Percentiles rank a stretch among this genome's conserved stretches.
These are phyloP conservation scores for Syritta pipiens DNA, from an alignment of 2,888 invertebrate genomes.

Conservation along the genomic window DNA sequence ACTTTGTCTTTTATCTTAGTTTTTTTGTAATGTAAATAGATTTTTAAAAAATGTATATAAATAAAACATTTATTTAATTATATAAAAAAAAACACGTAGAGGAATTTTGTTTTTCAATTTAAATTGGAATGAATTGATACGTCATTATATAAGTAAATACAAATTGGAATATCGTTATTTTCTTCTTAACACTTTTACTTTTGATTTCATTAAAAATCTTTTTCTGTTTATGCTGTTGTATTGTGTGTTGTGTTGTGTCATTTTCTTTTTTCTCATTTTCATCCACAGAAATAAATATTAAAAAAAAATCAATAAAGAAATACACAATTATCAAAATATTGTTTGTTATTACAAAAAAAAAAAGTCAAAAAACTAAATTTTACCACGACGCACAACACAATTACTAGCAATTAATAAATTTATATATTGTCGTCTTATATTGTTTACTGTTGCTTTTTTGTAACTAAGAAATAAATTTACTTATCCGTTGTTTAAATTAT, in stretches of 20 bases:
- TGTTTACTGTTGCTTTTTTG: neutral
- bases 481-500: slow-evolving; percentile 37
- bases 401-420: slow-evolving; percentile 35
- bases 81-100: slow-evolving; percentile 54
- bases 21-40: slow-evolving; percentile 56
- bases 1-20: slow-evolving; percentile 11
- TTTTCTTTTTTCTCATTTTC: slow-evolving; percentile 20
- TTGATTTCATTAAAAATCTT: neutral
- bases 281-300: slow-evolving; percentile 49
- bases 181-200: slow-evolving; percentile 1
- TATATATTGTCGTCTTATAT: slow-evolving; percentile 26
- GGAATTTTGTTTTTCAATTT: slow-evolving; percentile 54
- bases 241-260: slow-evolving; percentile 37
- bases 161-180: slow-evolving; percentile 47
- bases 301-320: slow-evolving; percentile 39
- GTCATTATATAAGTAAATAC: slow-evolving; percentile 52
- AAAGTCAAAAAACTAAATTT: slow-evolving; percentile 7
- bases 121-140: slow-evolving; percentile 64
- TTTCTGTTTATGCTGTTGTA: slow-evolving; percentile 19
- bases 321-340: slow-evolving; percentile 35
- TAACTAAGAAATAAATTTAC: slow-evolving; percentile 37
- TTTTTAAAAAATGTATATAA: slow-evolving; percentile 56
- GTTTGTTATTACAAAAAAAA: slow-evolving; percentile 37
- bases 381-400: slow-evolving; percentile 46
- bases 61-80: slow-evolving; percentile 61